These are phyloP conservation scores for Gorsachius goisagi DNA, from an alignment of 2,113 vertebrate genomes.

Conservation along the genomic window DNA sequence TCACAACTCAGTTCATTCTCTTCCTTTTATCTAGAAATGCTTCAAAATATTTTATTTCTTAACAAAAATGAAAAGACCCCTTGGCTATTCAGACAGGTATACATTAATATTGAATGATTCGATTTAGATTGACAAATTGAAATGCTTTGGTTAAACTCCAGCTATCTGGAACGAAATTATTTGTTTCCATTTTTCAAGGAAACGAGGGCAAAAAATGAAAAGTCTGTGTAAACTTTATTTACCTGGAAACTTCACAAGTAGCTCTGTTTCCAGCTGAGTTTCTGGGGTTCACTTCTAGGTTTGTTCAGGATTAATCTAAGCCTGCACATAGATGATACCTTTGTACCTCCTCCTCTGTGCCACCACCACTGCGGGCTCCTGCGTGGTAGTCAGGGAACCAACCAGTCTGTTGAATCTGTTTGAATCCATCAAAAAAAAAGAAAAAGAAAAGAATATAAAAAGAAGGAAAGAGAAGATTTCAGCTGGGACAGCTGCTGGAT, in stretches of 20 bases:
- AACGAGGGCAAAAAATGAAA: background rate
- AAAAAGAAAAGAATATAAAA: background rate
- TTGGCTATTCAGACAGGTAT: background rate
- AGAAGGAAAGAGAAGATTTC: background rate
- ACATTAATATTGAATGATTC: background rate
- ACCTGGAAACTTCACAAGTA: background rate
- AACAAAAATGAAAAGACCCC: background rate
- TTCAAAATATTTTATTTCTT: background rate
- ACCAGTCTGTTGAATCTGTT: background rate
- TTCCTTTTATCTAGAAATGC: background rate
- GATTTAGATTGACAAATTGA: conserved; percentile 2
- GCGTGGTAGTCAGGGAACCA: background rate
- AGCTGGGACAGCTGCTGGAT: background rate
- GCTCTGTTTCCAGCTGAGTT: background rate
- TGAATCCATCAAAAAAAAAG: background rate
- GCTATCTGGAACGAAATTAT: background rate
- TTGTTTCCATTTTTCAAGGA: background rate
- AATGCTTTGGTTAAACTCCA: background rate
- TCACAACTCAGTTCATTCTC: background rate
- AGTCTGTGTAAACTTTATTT: background rate
- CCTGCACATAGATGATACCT: background rate
- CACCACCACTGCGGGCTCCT: background rate
- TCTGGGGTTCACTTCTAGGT: background rate
- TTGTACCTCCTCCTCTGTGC: background rate
- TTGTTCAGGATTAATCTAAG: background rate